These are phyloP conservation scores for Chymomyza procnemis DNA, from an alignment of 2,888 invertebrate species.

Conservation along the genomic window DNA sequence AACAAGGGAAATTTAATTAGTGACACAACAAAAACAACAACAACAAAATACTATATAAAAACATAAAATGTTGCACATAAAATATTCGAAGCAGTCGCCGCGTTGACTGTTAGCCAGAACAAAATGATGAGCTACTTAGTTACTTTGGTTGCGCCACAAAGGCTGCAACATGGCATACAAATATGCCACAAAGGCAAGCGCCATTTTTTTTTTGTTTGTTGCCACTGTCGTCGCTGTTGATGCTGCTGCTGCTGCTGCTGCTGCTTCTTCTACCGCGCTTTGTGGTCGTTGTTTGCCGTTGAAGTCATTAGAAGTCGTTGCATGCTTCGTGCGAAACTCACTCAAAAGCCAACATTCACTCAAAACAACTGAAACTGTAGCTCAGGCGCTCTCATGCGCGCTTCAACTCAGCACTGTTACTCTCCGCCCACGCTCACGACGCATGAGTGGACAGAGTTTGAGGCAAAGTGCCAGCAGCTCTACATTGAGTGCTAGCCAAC, in stretches of 20 bases:
- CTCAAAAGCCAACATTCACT: slow-evolving; percentile 11
- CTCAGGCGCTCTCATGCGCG: not conserved
- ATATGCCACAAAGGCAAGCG: not conserved
- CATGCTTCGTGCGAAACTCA: not conserved
- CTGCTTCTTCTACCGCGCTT: not conserved
- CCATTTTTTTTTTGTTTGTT: not conserved
- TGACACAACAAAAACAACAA: slow-evolving; percentile 7
- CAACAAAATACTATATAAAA: slow-evolving; percentile 16
- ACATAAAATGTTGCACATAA: not conserved
- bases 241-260: not conserved
- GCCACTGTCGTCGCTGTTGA: not conserved
- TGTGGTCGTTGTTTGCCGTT: not conserved
- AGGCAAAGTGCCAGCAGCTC: not conserved
- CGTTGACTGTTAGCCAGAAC: not conserved
- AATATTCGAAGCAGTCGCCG: not conserved
- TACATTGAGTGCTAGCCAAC: not conserved
- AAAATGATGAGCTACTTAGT: not conserved
- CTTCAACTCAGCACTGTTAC: not conserved
- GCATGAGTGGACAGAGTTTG: slow-evolving; percentile 20
- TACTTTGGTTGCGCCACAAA: not conserved
- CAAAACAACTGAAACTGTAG: slow-evolving; percentile 6
- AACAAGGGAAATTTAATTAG: slow-evolving; percentile 36
- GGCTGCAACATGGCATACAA: not conserved
- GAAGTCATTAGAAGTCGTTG: not conserved
- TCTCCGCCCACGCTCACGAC: slow-evolving; percentile 28